Evolutionary conservation across 2,113 vertebrate genomes (phyloP), one percentile per base, ranked within the genome.

Genomic region (Lutjanus erythropterus): DNA sequence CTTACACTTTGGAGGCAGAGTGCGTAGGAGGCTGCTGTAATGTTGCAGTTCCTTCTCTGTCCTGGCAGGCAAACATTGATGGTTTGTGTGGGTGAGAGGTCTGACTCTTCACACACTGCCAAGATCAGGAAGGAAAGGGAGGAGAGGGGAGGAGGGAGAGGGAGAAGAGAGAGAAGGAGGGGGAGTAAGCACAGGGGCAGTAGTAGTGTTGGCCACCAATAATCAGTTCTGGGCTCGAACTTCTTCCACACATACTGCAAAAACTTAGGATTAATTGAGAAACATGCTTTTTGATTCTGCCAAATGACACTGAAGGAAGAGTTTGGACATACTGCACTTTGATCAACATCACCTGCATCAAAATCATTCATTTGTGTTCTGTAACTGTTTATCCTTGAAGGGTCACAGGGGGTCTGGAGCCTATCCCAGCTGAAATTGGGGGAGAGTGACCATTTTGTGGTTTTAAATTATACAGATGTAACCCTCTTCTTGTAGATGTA

Each of bases 11-110:
- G 55, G 68, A 81, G 49, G 68, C 64, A 78, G 49, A 42, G 41
- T 62, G 58, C 27, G 69, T 74, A 78, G 74, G 84, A 82, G 42
- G 74, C 50, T 69, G 59, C 52, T 67, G 73, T 78, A 56, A 72
- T 62, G 50, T 23, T 78, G 60, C 64, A 46, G 79, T 53, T 68
- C 44, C 58, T 42, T 53, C 58, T 74, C 50, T 46, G 50, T 67
- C 53, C 74, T 86, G 84, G 75, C 75, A 82, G 59, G 65, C 52
- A 73, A 74, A 79, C 75, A 86, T 52, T 72, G 78, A 50, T 68
- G 67, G 67, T 77, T 60, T 81, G 72, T 85, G 67, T 77, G 83
- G 67, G 61, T 49, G 72, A 77, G 67, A 67, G 33, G 55, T 77
- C 77, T 68, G 81, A 73, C 62, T 84, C 75, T 49, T 78, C 55